Conservation (phyloP, 2,113 vertebrate species). For the Hypocryptadius cinnamomeus region DNA sequence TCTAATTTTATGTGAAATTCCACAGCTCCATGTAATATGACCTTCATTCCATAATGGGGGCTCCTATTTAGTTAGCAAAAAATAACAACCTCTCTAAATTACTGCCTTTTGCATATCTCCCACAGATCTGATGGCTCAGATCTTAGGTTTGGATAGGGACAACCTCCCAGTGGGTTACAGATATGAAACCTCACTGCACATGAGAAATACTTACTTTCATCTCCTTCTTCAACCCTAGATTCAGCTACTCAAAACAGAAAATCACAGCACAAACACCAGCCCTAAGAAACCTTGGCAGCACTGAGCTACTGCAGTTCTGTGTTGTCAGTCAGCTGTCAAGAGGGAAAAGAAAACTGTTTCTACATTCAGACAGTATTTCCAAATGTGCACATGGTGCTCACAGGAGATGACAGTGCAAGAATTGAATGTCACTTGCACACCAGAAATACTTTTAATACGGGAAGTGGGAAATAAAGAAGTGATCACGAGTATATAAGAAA, state of each 20-base stretch:
- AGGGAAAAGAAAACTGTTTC: background rate
- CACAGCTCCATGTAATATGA: background rate
- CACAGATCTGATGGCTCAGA: background rate
- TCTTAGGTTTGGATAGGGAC: background rate
- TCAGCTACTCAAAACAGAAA: background rate
- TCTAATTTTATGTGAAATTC: background rate
- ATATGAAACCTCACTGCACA: background rate
- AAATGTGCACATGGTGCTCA: background rate
- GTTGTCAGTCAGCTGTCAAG: background rate
- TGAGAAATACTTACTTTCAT: background rate
- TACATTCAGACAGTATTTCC: background rate
- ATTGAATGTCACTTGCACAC: background rate
- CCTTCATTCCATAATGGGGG: background rate
- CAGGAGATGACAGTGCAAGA: background rate
- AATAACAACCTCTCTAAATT: background rate
- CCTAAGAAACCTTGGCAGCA: background rate
- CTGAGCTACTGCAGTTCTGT: background rate
- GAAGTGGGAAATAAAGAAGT: background rate
- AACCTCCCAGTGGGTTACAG: background rate
- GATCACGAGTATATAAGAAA: background rate
- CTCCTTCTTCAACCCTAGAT: background rate
- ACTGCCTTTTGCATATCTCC: background rate
- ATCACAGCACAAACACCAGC: background rate
- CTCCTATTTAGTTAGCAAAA: background rate
- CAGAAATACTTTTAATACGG: background rate